Conservation (phyloP, 2,888 invertebrate genomes). For the Pyrgus malvae region DNA sequence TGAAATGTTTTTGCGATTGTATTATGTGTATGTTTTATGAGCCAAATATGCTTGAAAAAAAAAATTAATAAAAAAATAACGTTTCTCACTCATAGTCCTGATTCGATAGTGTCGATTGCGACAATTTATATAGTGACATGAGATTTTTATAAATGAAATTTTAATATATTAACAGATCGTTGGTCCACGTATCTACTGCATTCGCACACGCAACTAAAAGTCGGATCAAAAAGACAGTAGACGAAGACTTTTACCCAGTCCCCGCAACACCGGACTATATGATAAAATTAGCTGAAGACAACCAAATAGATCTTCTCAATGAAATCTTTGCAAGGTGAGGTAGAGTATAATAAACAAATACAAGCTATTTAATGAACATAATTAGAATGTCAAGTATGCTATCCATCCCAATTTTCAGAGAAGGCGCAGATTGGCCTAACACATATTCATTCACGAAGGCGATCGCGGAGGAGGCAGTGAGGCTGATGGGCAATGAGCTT, state of each 20-base stretch:
- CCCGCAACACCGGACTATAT: neutral
- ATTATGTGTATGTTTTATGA: no score
- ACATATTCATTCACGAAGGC: conserved; percentile 8
- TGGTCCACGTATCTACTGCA: neutral
- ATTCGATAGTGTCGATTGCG: no score
- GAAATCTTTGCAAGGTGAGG: neutral
- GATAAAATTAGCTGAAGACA: neutral
- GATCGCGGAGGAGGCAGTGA: neutral
- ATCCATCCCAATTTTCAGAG: no score
- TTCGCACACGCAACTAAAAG: neutral
- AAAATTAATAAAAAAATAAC: no score
- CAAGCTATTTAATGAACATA: no score
- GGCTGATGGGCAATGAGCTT: neutral
- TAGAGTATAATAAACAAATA: no score
- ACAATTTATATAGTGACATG: no score
- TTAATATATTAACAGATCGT: neutral
- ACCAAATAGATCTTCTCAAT: neutral
- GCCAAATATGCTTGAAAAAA: no score
- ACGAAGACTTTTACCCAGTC: neutral
- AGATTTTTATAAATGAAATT: no score
- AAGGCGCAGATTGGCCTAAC: neutral
- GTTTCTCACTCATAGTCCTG: no score
- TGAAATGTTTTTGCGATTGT: no score
- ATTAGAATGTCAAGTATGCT: no score
- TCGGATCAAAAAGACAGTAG: neutral